These are phyloP conservation scores for Diphyllodes magnificus DNA, from an alignment of 2,113 vertebrate species.

Conservation along the genomic window DNA sequence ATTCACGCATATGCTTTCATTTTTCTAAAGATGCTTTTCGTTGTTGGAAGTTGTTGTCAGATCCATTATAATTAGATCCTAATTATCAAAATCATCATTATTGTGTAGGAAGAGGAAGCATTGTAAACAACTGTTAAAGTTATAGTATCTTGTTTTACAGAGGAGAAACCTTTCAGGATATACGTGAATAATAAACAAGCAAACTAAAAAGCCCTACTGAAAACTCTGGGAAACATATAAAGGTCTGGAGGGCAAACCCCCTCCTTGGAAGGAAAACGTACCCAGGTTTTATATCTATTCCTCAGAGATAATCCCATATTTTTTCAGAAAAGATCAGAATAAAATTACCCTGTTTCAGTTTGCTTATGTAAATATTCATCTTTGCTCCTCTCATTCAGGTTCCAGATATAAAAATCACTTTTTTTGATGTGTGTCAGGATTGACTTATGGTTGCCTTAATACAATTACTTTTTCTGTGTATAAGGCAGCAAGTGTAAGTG, in stretches of 20 bases:
- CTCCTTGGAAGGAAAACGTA: not conserved
- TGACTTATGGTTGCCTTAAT: not conserved
- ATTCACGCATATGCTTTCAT: conserved; percentile 27
- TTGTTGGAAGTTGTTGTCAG: conserved; percentile 62
- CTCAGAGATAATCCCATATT: not conserved
- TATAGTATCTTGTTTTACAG: not conserved
- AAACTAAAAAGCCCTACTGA: not conserved
- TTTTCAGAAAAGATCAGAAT: not conserved
- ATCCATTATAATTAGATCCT: conserved; percentile 57
- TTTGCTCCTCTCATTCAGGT: not conserved
- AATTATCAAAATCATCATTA: conserved; percentile 54
- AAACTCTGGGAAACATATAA: not conserved
- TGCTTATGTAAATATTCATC: not conserved
- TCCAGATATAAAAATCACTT: not conserved
- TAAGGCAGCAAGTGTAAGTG: not conserved
- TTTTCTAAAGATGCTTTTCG: conserved; percentile 52
- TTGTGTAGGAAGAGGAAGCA: conserved; percentile 33
- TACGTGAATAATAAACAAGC: not conserved
- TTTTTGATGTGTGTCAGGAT: not conserved
- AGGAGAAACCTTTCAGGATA: not conserved
- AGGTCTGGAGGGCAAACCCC: not conserved
- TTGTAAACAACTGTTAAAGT: conserved; percentile 39
- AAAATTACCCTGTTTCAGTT: not conserved
- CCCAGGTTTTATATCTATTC: not conserved
- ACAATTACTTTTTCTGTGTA: not conserved